Evolutionary conservation across 2,888 invertebrate genomes (phyloP), one percentile per base, ranked within the genome.

Genomic region (Apodemia mormo): DNA sequence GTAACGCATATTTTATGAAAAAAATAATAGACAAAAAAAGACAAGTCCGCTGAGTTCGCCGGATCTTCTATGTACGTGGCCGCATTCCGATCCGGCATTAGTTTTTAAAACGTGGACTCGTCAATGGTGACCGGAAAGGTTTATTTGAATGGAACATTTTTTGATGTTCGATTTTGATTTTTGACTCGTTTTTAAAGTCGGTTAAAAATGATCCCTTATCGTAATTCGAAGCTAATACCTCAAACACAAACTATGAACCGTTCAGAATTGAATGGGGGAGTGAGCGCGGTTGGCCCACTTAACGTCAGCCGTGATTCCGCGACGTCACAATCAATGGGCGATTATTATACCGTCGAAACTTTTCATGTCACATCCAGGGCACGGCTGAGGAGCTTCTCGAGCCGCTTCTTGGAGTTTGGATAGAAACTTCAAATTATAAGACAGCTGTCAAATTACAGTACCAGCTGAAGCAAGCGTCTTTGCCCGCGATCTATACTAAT

Each of bases 311-410:
- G 22, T 29, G 29, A 56, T 52, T 8, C 29, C 56, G 54, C 54
- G 2, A 7, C 29, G 10, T 0, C 0, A 7, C 29, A 29, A 58
- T 58, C 9, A 58, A 58, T 58, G 56, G 56, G 12, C 22, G 6
- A 10, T 58, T 58, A 58, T 58, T 30, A 58, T 58, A 29, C 29
- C 56, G 22, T 49, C 56, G 29, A 4, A 29, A 56, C 56, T 22
- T 56, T 56, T 56, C 56, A 29, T 10, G 56, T 56, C 56, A 56
- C 56, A 56, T 3, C 56, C 56, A 56, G 56, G 56, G 10, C 56
- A 22, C 54, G 22, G 54, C 8, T 49, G 49, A 49, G 9, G 56
- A 58, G 56, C 29, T 58, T 10, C 22, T 58, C 8, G 29, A 12
- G 9, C n/a, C 29, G n/a, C 29, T 7, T 8, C 29, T 30, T 10